Evolutionary conservation across 1,140 invertebrate genomes (phyloP).

Genomic region (Calephelis virginiensis): DNA sequence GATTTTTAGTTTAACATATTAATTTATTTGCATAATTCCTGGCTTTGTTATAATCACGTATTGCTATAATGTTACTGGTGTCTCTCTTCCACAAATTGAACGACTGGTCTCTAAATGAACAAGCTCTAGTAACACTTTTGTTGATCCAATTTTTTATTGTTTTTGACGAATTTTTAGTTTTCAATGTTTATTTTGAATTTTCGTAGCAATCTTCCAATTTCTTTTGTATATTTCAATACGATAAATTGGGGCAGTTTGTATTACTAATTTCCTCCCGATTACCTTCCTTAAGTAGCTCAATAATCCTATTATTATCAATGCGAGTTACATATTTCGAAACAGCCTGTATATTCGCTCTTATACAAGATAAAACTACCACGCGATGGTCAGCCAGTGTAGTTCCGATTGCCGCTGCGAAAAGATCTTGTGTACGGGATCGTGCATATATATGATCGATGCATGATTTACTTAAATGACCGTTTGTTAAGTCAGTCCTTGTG

Average conservation of each 20-base stretch:
- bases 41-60: slow-evolving; percentile 26
- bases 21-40: slow-evolving; percentile 22
- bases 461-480: slow-evolving; percentile 13
- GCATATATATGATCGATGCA: slow-evolving; percentile 29
- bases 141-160: slow-evolving; percentile 24
- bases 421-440: slow-evolving; percentile 17
- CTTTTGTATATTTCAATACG: slow-evolving; percentile 14
- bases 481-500: not conserved
- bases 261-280: too few relatives aligned
- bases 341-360: slow-evolving; percentile 16
- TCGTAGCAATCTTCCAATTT: slow-evolving; percentile 23
- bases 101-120: slow-evolving; percentile 21
- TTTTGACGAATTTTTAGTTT: slow-evolving; percentile 20
- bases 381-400: slow-evolving; percentile 24
- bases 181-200: slow-evolving; percentile 21
- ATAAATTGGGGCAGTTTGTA: too few relatives aligned
- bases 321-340: too few relatives aligned
- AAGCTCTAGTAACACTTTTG: slow-evolving; percentile 21
- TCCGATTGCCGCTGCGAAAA: slow-evolving; percentile 18
- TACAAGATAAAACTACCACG: not conserved
- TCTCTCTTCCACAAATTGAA: slow-evolving; percentile 25
- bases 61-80: slow-evolving; percentile 19
- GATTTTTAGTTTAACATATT: slow-evolving; percentile 21
- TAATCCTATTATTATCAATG: too few relatives aligned
- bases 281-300: too few relatives aligned